phyloP scores from a whole-genome alignment of 2,113 vertebrate species.

The Lampris megalopsis region DNA sequence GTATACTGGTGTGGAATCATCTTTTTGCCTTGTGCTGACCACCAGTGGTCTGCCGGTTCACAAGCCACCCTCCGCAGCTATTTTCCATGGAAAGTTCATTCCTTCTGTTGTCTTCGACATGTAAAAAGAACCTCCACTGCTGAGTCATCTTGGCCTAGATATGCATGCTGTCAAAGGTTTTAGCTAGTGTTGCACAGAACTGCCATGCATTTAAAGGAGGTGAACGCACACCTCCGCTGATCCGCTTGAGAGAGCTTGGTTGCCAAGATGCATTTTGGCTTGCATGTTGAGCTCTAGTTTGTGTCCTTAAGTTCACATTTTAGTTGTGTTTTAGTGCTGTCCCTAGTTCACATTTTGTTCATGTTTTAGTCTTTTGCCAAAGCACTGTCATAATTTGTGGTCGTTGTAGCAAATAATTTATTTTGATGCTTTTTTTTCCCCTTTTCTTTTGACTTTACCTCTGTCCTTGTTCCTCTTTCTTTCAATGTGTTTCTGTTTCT shows the following conservation, averaged over 20 bases:
- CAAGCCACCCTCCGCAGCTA: too few relatives aligned
- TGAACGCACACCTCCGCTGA: conserved; percentile 38
- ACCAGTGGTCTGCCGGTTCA: too few relatives aligned
- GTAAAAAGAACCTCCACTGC: conserved; percentile 2
- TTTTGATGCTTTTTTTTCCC: conserved; percentile 43
- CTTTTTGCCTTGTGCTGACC: not conserved
- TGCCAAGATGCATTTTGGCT: conserved; percentile 36
- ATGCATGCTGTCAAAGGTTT: conserved; percentile 16
- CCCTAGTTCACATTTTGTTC: conserved; percentile 45
- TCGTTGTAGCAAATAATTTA: conserved; percentile 33
- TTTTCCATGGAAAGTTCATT: not conserved
- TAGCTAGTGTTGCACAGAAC: not conserved
- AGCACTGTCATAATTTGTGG: conserved; percentile 48
- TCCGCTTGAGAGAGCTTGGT: conserved; percentile 27
- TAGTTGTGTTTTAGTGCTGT: conserved; percentile 20
- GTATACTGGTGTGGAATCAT: not conserved
- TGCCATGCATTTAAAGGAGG: conserved; percentile 3
- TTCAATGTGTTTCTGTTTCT: conserved; percentile 30
- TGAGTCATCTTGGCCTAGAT: conserved; percentile 20
- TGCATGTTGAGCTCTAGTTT: conserved; percentile 10
- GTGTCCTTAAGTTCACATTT: conserved; percentile 22
- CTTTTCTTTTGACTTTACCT: conserved; percentile 46
- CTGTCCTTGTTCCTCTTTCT: conserved; percentile 43
- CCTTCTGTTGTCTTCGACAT: not conserved
- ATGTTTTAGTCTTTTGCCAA: conserved; percentile 69